phyloP scores from a whole-genome alignment of 2,797 vertebrate species.

The Pseudopleuronectes americanus region DNA sequence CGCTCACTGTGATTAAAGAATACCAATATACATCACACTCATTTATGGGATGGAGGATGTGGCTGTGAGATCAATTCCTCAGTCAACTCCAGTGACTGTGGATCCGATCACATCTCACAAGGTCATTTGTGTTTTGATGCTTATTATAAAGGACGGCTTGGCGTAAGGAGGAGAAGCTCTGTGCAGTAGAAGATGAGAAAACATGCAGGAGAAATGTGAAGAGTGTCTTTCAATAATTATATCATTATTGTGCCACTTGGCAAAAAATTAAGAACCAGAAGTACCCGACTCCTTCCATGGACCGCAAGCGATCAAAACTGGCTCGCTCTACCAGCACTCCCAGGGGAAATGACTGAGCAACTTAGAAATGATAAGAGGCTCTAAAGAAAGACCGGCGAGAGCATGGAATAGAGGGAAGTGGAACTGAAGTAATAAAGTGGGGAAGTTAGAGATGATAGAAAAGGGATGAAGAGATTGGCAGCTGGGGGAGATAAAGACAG shows the following conservation, averaged over 20 bases:
- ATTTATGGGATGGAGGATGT: constrained; percentile 36
- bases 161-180: constrained; percentile 14
- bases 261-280: constrained; percentile 25
- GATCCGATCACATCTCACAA: constrained; percentile 45
- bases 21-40: constrained; percentile 32
- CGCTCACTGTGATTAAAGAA: constrained; percentile 34
- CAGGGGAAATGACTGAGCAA: constrained; percentile 45
- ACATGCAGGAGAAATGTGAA: constrained; percentile 8
- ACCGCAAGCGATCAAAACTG: constrained; percentile 40
- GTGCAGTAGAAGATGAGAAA: constrained; percentile 14
- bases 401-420: constrained; percentile 23
- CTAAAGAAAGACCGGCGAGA: constrained; percentile 44
- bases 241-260: constrained; percentile 32
- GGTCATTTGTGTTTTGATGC: constrained; percentile 40
- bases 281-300: constrained; percentile 47
- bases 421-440: constrained; percentile 47
- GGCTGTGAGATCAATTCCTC: constrained; percentile 53
- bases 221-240: constrained; percentile 44
- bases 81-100: constrained; percentile 32
- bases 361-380: constrained; percentile 58
- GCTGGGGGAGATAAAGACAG: constrained; percentile 62
- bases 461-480: constrained; percentile 62
- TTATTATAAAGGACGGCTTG: constrained; percentile 4
- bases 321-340: constrained; percentile 38
- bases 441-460: constrained; percentile 35